Evolutionary conservation across 2,888 invertebrate genomes (phyloP), one percentile per base, ranked within the genome.

Genomic region (Drepana falcataria): DNA sequence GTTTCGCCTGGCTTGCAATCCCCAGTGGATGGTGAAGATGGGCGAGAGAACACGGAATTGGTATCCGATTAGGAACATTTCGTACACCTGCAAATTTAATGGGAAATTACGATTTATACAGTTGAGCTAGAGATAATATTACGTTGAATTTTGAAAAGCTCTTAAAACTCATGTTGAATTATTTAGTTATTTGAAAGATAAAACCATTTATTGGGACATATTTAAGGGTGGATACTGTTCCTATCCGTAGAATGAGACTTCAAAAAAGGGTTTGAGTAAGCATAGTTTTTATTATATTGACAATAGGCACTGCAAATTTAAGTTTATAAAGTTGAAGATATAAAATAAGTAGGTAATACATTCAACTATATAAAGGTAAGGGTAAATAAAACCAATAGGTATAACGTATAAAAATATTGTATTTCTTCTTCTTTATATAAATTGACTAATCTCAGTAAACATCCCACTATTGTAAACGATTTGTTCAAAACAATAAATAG

Each of bases 21-120:
- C 97, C 96, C 97, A 97, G 77, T 97, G 97, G 53, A 96, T 95
- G 0, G 97, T 96, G 86, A 97, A 97, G 51, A 96, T 94, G 0
- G 97, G 97, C 0, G 97, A 96, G 7, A 97, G 92, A 0, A 98
- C 97, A 71, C 94, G 93, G 87, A 97, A 97, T 77, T 96, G 94
- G 87, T 96, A 97, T 4, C 97, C 97, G 49, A 96, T 95, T 40
- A 97, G 93, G 78, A 94, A 96, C 96, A 97, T 97, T 89, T 98
- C 97, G 87, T 97, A 97, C 47, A 97, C 97, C 97, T 97, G 87
- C 9, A 44, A 44, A 9, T 9, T 2, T 0, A 44, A 44, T 44
- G 6, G 2, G 72, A 71, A 49, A 47, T 56, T 53, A 57, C 34
- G 35, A 6, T 21, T 4, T 2, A 3, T 40, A 7, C 40, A 40